These are phyloP conservation scores for Zaprionus inermis DNA, from an alignment of 1,140 invertebrate species.

Conservation along the genomic window DNA sequence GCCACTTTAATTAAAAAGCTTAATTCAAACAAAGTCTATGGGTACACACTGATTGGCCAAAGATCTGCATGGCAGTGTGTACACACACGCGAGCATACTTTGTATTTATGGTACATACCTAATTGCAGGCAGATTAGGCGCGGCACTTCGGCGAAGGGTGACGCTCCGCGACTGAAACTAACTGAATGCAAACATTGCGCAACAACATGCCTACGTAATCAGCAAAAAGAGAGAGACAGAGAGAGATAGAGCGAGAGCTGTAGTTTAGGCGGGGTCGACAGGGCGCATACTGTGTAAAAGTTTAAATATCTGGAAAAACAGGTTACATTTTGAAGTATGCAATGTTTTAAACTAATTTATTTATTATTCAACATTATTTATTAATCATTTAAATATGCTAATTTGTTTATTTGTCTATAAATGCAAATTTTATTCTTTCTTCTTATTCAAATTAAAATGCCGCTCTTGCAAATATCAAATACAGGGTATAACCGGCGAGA, in stretches of 20 bases:
- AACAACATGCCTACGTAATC: slow-evolving; percentile 12
- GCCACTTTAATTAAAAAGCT: slow-evolving; percentile 72
- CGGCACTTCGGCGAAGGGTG: slow-evolving; percentile 22
- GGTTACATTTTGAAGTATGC: neutral
- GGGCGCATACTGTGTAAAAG: neutral
- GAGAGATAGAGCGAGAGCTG: neutral
- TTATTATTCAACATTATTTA: neutral
- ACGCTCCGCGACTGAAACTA: slow-evolving; percentile 71
- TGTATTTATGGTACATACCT: slow-evolving; percentile 3
- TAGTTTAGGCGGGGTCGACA: neutral
- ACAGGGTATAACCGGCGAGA: neutral
- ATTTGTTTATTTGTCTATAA: neutral
- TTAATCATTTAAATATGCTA: neutral
- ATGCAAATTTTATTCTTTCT: neutral
- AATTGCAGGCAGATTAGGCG: slow-evolving; percentile 17
- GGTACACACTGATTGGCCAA: slow-evolving; percentile 17
- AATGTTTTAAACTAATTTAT: neutral
- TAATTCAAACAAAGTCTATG: slow-evolving; percentile 61
- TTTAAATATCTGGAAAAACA: neutral
- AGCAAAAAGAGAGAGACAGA: slow-evolving; percentile 7
- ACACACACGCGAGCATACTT: neutral
- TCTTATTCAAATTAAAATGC: neutral
- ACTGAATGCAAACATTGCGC: slow-evolving; percentile 62
- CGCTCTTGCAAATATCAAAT: neutral
- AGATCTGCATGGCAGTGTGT: neutral